These are phyloP conservation scores for Ligdia adustata DNA, from an alignment of 2,888 invertebrate species.

Conservation along the genomic window DNA sequence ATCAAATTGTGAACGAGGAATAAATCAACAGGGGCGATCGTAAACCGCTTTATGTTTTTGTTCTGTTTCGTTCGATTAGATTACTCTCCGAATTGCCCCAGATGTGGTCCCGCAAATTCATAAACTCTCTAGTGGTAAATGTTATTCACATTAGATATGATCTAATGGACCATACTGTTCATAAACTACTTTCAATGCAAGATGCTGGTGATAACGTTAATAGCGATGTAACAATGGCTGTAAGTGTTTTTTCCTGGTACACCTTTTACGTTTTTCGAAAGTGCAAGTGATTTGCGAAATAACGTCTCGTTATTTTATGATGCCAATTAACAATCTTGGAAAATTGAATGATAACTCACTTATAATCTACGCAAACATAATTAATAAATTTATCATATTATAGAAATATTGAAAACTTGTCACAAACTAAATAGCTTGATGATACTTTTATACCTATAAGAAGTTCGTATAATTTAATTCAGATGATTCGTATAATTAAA, in stretches of 20 bases:
- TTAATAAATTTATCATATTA: too few species aligned
- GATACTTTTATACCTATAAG: too few species aligned
- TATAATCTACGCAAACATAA: too few species aligned
- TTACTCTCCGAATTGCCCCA: conserved; percentile 74
- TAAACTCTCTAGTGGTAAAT: conserved; percentile 50
- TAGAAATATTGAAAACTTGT: too few species aligned
- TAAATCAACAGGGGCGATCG: conserved; percentile 79
- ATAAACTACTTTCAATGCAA: conserved; percentile 38
- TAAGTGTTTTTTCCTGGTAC: conserved; percentile 3
- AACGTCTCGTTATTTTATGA: too few species aligned
- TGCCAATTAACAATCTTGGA: too few species aligned
- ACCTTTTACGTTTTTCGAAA: too few species aligned
- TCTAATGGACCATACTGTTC: conserved; percentile 44
- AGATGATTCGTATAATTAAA: too few species aligned
- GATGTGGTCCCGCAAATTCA: conserved; percentile 66
- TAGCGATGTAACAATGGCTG: conserved; percentile 8
- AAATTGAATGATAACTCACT: too few species aligned
- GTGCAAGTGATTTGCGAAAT: too few species aligned
- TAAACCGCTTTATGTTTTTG: conserved; percentile 81
- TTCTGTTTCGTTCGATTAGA: conserved; percentile 68
- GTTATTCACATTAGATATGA: conserved; percentile 53
- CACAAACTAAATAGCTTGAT: too few species aligned
- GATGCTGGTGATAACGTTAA: conserved; percentile 19
- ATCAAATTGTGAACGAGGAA: conserved; percentile 82
- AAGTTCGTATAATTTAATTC: too few species aligned